A percentile compares a stretch with the other conserved stretches of the same genome.
Conservation (phyloP, 2,797 vertebrate species). For the Pristis pectinata region DNA sequence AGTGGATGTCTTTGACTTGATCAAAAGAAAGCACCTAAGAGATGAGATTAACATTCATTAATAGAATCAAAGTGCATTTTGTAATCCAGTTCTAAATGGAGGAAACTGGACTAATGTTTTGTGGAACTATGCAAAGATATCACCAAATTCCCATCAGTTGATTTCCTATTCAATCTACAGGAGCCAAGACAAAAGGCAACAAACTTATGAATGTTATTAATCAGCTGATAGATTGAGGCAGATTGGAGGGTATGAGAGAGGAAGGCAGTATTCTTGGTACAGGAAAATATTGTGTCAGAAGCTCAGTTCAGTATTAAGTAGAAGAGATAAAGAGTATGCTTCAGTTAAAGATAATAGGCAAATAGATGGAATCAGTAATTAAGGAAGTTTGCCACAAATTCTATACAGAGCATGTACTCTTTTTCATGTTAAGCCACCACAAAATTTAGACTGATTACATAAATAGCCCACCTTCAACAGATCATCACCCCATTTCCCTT, state of each 20-base stretch:
- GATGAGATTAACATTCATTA: constrained; percentile 9
- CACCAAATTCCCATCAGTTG: neutral
- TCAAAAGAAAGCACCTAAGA: constrained; percentile 59
- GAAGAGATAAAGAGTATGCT: neutral
- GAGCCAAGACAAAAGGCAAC: neutral
- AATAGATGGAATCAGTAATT: neutral
- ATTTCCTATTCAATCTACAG: neutral
- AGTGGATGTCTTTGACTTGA: constrained; percentile 59
- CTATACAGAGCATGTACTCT: neutral
- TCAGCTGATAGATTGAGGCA: neutral
- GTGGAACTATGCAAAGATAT: neutral
- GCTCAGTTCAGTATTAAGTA: neutral
- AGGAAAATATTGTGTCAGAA: neutral
- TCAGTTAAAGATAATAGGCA: neutral
- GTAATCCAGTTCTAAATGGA: neutral
- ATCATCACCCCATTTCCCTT: neutral
- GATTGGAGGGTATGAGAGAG: neutral
- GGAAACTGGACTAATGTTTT: neutral
- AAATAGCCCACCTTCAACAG: neutral
- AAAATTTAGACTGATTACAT: neutral
- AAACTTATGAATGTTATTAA: neutral
- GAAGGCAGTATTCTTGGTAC: neutral
- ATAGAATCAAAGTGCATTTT: too few species aligned
- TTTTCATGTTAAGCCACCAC: too few species aligned
- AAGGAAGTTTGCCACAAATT: neutral